phyloP scores from a whole-genome alignment of 2,888 invertebrate species.

The Volucella zonaria region DNA sequence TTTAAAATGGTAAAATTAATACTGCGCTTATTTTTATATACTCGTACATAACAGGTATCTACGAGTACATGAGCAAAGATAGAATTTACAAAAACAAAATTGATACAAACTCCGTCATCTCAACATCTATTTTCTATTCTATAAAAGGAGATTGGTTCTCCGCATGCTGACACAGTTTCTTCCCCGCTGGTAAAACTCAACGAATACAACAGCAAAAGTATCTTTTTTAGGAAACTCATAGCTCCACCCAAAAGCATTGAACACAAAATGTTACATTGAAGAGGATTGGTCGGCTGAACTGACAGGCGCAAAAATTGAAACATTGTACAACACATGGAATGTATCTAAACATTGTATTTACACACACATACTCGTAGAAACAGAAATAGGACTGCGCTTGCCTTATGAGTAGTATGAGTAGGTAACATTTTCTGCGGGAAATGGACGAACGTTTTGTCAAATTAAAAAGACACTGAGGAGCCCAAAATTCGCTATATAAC shows the following conservation, averaged over 20 bases:
- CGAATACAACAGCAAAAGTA: constrained; percentile 34
- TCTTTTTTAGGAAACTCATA: constrained; percentile 39
- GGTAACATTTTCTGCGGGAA: not conserved
- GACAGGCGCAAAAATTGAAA: constrained; percentile 74
- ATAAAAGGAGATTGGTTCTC: not conserved
- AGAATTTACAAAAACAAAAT: no score
- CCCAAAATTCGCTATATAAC: no score
- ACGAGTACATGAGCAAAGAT: no score
- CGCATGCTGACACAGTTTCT: not conserved
- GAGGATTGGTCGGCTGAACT: constrained; percentile 70
- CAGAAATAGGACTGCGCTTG: not conserved
- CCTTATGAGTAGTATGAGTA: not conserved
- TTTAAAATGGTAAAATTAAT: no score
- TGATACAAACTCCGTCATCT: no score
- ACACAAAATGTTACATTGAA: constrained; percentile 59
- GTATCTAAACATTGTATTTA: not conserved
- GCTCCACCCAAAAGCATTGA: constrained; percentile 55
- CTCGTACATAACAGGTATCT: no score
- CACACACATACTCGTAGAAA: not conserved
- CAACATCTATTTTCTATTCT: no score
- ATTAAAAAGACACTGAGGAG: no score
- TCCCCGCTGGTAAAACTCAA: not conserved
- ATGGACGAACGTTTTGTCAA: not conserved
- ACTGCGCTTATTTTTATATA: no score
- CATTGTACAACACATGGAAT: constrained; percentile 72